These are phyloP conservation scores for Tarsius wallacei DNA, from an alignment of 2,797 vertebrate genomes.

Conservation along the genomic window DNA sequence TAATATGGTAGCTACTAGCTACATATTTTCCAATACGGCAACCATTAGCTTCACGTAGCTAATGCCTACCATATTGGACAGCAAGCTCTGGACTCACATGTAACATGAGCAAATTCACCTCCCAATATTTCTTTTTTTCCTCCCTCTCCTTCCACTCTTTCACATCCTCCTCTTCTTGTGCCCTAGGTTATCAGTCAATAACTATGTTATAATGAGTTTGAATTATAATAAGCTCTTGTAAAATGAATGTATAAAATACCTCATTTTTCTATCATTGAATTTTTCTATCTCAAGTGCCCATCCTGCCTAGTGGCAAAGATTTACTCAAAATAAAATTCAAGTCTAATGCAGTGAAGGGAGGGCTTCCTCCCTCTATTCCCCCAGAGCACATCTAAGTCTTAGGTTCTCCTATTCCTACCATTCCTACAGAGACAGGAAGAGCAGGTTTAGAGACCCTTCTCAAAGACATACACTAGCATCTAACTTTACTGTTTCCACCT, in stretches of 20 bases:
- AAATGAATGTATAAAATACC: background rate
- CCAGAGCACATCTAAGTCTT: background rate
- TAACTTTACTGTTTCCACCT: background rate
- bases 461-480: background rate
- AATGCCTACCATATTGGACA: background rate
- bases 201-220: background rate
- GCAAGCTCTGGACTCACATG: background rate
- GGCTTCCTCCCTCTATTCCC: background rate
- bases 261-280: background rate
- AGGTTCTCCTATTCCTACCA: background rate
- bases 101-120: background rate
- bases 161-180: background rate
- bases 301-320: background rate
- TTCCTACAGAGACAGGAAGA: background rate
- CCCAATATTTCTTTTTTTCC: background rate
- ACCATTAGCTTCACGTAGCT: background rate
- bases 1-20: too few species aligned
- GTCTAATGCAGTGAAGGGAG: background rate
- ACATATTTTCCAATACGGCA: background rate
- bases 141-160: background rate
- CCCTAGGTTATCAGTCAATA: background rate
- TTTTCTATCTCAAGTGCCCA: conserved; percentile 12
- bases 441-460: background rate
- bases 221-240: conserved; percentile 23
- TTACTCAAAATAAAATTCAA: conserved; percentile 27